phyloP scores from a whole-genome alignment of 2,113 vertebrate genomes.

The Himantopus leucocephalus region DNA sequence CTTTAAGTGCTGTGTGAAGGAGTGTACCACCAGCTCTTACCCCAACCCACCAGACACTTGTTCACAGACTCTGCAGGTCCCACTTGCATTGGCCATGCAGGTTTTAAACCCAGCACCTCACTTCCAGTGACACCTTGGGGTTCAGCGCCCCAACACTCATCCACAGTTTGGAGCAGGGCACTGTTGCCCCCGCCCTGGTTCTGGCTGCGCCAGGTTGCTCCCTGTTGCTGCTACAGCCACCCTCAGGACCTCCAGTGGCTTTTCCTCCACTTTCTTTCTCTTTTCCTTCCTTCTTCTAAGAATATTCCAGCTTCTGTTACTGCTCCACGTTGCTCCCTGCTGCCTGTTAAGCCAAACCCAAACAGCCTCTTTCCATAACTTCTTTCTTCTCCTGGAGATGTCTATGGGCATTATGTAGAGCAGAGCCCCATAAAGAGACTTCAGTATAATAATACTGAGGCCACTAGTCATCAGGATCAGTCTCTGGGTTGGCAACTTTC shows the following conservation, averaged over 20 bases:
- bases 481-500: neutral
- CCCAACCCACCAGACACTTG: neutral
- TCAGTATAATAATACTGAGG: neutral
- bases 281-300: neutral
- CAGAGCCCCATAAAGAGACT: neutral
- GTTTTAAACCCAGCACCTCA: neutral
- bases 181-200: accelerated
- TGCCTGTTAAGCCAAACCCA: neutral
- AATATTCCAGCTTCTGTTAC: neutral
- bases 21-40: neutral
- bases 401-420: neutral
- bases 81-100: neutral
- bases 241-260: neutral
- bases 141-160: neutral
- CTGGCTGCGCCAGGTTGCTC: neutral
- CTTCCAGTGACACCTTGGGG: neutral
- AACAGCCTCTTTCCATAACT: neutral
- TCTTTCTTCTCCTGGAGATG: neutral
- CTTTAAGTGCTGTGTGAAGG: neutral
- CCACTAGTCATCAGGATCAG: neutral
- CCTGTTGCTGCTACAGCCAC: neutral
- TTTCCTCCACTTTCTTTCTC: neutral
- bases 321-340: neutral
- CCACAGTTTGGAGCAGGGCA: accelerated
- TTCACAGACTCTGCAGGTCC: neutral